Conservation (phyloP, 2,888 invertebrate species). For the Teleogryllus oceanicus region DNA sequence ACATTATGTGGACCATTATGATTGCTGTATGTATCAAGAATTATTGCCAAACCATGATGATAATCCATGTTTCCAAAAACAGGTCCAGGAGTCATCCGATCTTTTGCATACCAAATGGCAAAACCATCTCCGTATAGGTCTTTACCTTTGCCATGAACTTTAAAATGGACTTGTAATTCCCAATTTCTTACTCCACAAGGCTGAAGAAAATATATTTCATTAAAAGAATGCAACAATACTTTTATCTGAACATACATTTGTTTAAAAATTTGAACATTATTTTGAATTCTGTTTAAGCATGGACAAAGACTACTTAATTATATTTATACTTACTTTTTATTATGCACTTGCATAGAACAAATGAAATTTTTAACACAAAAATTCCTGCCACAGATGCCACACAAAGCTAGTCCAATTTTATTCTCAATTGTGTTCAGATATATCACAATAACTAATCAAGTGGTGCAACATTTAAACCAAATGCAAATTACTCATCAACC, state of each 20-base stretch:
- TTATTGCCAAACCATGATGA: conserved; percentile 85
- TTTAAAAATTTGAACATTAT: background rate
- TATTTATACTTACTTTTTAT: background rate
- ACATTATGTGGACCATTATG: conserved; percentile 98
- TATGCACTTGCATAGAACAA: too few species aligned
- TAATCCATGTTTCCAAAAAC: conserved; percentile 94
- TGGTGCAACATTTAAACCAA: too few species aligned
- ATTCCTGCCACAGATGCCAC: too few species aligned
- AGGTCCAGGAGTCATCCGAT: conserved; percentile 74
- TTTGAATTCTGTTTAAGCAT: background rate
- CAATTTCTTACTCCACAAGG: conserved; percentile 86
- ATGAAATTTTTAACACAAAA: too few species aligned
- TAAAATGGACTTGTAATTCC: conserved; percentile 95
- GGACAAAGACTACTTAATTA: background rate
- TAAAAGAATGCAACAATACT: background rate
- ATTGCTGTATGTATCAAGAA: conserved; percentile 97
- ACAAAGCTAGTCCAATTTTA: too few species aligned
- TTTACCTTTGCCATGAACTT: conserved; percentile 91
- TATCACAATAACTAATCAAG: too few species aligned
- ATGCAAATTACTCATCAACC: too few species aligned
- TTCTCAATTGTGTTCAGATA: too few species aligned
- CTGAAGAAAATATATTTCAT: conserved; percentile 48
- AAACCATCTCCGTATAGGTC: conserved; percentile 97
- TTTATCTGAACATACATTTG: background rate
- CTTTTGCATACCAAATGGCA: conserved; percentile 89